A percentile compares a stretch with the other conserved stretches of the same genome.
These are phyloP conservation scores for Octopus bimaculoides DNA, from an alignment of 1,140 invertebrate species.

Conservation along the genomic window DNA sequence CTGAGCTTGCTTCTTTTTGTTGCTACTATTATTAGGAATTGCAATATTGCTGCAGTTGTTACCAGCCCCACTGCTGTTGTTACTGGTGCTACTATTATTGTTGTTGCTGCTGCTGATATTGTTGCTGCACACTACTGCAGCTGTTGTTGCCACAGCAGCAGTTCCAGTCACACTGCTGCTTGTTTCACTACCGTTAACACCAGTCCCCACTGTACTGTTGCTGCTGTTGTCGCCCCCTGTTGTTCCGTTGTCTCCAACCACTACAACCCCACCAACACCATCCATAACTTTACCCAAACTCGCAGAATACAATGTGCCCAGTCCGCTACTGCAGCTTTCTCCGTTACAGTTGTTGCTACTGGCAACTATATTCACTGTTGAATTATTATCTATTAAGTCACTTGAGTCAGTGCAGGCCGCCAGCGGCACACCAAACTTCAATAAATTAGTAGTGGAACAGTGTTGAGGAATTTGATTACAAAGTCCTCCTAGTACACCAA, in stretches of 20 bases:
- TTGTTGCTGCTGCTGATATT: neutral
- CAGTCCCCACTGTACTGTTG: neutral
- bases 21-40: neutral
- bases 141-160: neutral
- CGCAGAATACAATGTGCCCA: no score
- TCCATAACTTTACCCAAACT: neutral
- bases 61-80: neutral
- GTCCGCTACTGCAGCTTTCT: no score
- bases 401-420: no score
- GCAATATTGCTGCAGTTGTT: neutral
- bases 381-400: no score
- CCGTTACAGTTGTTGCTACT: no score
- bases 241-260: conserved; percentile 3
- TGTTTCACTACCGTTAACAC: neutral
- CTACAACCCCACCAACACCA: conserved; percentile 6
- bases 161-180: neutral
- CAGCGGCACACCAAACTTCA: no score
- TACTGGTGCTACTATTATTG: neutral
- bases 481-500: no score
- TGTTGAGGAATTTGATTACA: no score
- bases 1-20: neutral
- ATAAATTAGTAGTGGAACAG: no score
- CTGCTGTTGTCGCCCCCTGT: neutral
- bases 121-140: neutral
- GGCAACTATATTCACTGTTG: no score